Base-by-base conservation (phyloP, 2,113 vertebrate genomes). In the Aviceda subcristata region DNA sequence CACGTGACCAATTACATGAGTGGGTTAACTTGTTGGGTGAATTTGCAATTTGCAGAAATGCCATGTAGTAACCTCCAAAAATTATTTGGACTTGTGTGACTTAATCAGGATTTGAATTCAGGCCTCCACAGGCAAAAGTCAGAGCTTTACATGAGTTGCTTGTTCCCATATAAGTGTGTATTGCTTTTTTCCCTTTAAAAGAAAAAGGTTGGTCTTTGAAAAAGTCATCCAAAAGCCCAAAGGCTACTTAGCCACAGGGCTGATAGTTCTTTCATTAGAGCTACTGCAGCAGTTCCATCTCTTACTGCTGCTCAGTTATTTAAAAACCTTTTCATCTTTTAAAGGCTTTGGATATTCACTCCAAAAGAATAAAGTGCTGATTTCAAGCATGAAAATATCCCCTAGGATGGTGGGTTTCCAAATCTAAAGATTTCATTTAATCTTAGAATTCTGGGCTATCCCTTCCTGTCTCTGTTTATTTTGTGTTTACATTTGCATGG, bases 371-470 rank as follows among this genome's bases (percentile, higher is more conserved):
- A 66, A 95, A 50, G 24, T 50, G 17, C 74, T 74, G n/a, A 62
- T 83, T 88, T 91, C 55, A 91, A 90, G 60, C 63, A 90, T 41
- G 71, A 94, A 96, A 92, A 81, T 22, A 95, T 91, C 78, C 79
- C 63, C 23, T 43, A 32, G 15, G 14, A 86, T 43, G 86, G 81
- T 67, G 34, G 22, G 6, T 77, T 62, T 74, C 55, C 46, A 88
- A 84, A 85, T 13, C 22, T 86, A 73, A 94, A 88, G 71, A 60
- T 45, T 85, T 89, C 1, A 66, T 84, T 97, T 88, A 1, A 30
- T 90, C 77, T 94, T 57, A n/a, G 63, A 94, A 77, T 82, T 63
- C 67, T 66, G 41, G 56, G 51, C 17, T 56, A 75, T 66, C 55
- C 74, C 63, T 78, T 92, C 38, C 41, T 34, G 10, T 20, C 59